Evolutionary conservation across 2,113 vertebrate genomes (phyloP).

Genomic region (Tachycineta bicolor): DNA sequence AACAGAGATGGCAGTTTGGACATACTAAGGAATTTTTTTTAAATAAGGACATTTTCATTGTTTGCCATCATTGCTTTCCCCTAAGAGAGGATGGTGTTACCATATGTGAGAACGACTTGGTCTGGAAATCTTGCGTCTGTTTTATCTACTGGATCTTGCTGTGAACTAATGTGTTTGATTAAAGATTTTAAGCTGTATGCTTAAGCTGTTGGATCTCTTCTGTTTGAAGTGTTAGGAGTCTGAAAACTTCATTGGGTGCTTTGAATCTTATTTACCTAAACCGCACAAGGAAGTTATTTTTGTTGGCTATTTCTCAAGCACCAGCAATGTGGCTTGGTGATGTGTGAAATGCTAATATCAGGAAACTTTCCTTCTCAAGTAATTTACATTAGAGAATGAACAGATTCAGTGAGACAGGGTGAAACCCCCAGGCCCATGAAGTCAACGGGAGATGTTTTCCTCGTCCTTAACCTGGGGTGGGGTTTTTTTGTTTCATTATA

Average conservation of each 20-base stretch:
- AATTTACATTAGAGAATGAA: conserved; percentile 9
- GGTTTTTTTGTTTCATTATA: background rate
- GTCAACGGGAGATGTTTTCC: background rate
- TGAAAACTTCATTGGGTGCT: conserved; percentile 3
- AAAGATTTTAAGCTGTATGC: conserved; percentile 17
- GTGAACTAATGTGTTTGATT: conserved; percentile 54
- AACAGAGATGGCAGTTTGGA: conserved; percentile 46
- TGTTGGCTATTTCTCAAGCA: conserved; percentile 49
- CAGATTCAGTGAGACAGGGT: background rate
- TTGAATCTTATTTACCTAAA: conserved; percentile 16
- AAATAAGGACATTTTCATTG: conserved; percentile 32
- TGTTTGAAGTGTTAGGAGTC: conserved; percentile 21
- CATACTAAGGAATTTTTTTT: background rate
- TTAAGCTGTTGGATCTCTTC: conserved; percentile 20
- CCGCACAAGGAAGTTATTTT: conserved; percentile 25
- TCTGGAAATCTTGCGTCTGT: conserved; percentile 36
- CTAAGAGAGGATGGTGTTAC: conserved; percentile 52
- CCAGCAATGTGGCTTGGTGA: background rate
- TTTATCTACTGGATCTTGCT: conserved; percentile 49
- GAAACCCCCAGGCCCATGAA: background rate
- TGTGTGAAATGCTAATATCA: conserved; percentile 49
- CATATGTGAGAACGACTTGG: background rate
- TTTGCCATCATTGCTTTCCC: conserved; percentile 32
- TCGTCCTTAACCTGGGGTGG: background rate
- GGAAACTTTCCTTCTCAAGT: conserved; percentile 41